Evolutionary conservation across 92 coral and sea anemone species (phyloP), one percentile per base, ranked within the genome.

Genomic region (Galaxea fascicularis): DNA sequence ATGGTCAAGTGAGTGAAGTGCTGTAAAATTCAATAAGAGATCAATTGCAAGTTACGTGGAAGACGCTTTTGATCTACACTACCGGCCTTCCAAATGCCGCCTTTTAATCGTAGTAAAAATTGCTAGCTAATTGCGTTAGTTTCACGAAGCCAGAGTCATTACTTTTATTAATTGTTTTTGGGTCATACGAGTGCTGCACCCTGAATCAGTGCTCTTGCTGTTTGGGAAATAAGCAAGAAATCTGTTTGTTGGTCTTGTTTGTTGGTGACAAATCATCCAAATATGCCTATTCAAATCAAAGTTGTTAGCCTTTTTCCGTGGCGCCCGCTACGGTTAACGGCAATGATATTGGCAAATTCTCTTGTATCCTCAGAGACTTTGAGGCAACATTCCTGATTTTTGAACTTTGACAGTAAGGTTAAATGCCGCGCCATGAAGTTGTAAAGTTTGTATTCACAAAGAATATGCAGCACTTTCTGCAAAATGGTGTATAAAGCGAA

Each of bases 1-100:
- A 21, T 27, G 65, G 15, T 49, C 76, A 10, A 51, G 65, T 41
- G 41, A 41, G 53, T 39, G 45, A 78, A 79, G 73, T 79, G 74
- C 31, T 79, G 30, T 21, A 52, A 51, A 53, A 67, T 28, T 52
- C 45, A 79, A 28, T 29, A 0, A 16, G 22, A 56, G 6, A 65
- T 71, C 39, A n/a, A 26, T 35, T 10, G 4, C 6, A 6, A 35
- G 41, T 49, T 49, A 49, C 56, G 56, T 10, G 7, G 56, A 9
- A 49, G 56, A 35, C 6, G 6, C 41, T 35, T 35, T 35, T 35
- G 3, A 35, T 2, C 41, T 35, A 6, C 41, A 35, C 41, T 35
- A 35, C 41, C n/a, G n/a, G 6, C 41, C 41, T 35, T 35, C 6
- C 2, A 35, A 2, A 2, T 35, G 41, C 41, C 41, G 41, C 41